Base-by-base conservation (phyloP, 2,888 invertebrate genomes). In the Noctuana brunneofusca region DNA sequence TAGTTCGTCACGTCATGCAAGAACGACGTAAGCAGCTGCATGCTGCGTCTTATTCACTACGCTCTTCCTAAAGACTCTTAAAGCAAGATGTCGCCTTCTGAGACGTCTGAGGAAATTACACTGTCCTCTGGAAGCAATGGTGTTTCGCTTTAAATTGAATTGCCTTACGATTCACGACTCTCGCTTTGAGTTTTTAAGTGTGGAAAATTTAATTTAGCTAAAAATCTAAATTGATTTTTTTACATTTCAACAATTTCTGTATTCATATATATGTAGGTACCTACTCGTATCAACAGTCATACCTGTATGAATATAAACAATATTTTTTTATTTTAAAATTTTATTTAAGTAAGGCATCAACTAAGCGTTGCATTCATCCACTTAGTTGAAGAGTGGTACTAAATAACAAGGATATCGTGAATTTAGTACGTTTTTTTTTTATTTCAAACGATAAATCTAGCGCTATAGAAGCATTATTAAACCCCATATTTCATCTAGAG, bases 1-100 rank as follows among this genome's bases (percentile, higher is more conserved):
- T n/a, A n/a, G n/a, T n/a, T n/a, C n/a, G n/a, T n/a, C n/a, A 24
- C 43, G 27, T 55, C 16, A 43, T 55, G 55, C 27, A 43, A 54
- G 54, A 54, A 9, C 41, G 14, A 9, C 41, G 14, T 41, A 41
- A 54, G 43, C 43, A 54, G 43, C 43, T 18, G 18, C 11, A 43
- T 18, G 41, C 24, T 27, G 16, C 22, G 24, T 43, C 55, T 55
- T 55, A 55, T 43, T 55, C 41, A 27, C 24, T 41, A 14, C 55
- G 32, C 41, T 55, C 24, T 27, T 24, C n/a, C 41, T 43, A 27
- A 43, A 55, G 55, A 24, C 55, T 43, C 43, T 55, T 55, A 27
- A 55, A 55, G 43, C 55, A 43, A 41, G 41, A 43, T 48, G 48
- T 18, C 14, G 43, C 35, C 38, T 38, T 54, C 54, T 54, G 11